Evolutionary conservation across 2,888 invertebrate species (phyloP).

Genomic region (Lasioglossum lativentre): DNA sequence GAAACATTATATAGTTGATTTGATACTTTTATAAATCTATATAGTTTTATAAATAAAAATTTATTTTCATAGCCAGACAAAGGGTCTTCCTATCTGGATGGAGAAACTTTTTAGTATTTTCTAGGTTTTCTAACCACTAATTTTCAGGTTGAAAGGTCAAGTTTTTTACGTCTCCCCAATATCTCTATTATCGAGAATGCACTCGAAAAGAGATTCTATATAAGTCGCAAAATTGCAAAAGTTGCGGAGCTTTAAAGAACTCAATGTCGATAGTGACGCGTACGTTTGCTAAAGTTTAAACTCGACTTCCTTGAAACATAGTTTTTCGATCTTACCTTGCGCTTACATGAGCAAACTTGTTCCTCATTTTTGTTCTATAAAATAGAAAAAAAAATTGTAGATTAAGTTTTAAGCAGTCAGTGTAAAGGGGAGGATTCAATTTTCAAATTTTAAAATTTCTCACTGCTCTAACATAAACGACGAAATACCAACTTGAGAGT

Average conservation of each 20-base stretch:
- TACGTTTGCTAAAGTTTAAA: not conserved
- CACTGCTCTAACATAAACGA: too few relatives aligned
- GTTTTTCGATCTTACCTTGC: not conserved
- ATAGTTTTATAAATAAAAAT: not conserved
- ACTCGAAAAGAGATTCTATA: not conserved
- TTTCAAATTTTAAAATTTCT: too few relatives aligned
- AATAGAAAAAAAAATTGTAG: too few relatives aligned
- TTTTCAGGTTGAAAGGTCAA: not conserved
- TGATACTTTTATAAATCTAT: too few relatives aligned
- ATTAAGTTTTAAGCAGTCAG: not conserved
- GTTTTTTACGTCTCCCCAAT: not conserved
- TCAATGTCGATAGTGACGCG: not conserved
- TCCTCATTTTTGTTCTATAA: too few relatives aligned
- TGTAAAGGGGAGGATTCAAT: too few relatives aligned
- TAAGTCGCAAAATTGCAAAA: not conserved
- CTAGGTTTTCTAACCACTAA: not conserved
- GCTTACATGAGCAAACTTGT: too few relatives aligned
- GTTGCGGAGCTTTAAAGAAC: not conserved
- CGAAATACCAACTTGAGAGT: too few relatives aligned
- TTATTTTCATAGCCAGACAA: not conserved
- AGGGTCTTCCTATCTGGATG: not conserved
- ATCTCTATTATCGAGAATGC: not conserved
- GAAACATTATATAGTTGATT: too few relatives aligned
- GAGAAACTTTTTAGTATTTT: too few relatives aligned
- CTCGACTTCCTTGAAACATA: not conserved